Conservation (phyloP, 2,797 vertebrate genomes). For the Prionace glauca region DNA sequence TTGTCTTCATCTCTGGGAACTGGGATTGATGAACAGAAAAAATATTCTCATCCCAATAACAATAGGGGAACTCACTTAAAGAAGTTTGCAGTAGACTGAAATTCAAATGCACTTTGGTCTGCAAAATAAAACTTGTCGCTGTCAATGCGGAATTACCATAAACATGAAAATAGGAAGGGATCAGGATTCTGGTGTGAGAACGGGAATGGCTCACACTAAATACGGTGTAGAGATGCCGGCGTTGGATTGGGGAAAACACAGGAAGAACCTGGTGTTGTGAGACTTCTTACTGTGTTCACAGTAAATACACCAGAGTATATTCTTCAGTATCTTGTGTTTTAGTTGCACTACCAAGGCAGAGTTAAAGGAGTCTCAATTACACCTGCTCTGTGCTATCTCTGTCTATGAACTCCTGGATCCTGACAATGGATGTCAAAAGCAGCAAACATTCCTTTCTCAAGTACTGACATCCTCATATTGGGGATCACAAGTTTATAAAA, state of each 20-base stretch:
- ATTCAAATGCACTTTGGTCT: neutral
- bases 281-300: no score
- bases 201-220: neutral
- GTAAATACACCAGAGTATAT: neutral
- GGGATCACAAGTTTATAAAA: neutral
- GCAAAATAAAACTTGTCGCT: neutral
- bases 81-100: neutral
- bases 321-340: neutral
- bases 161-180: neutral
- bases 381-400: neutral
- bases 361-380: no score
- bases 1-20: neutral
- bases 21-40: neutral
- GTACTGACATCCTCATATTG: neutral
- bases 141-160: neutral
- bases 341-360: neutral
- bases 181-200: neutral
- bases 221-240: no score
- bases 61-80: neutral
- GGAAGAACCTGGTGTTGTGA: no score
- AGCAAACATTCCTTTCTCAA: neutral
- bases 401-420: neutral
- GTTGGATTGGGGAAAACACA: no score
- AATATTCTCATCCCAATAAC: neutral
- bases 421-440: neutral